Evolutionary conservation across 2,113 vertebrate species (phyloP), one percentile per base, ranked within the genome.

Genomic region (Calyptomena viridis): DNA sequence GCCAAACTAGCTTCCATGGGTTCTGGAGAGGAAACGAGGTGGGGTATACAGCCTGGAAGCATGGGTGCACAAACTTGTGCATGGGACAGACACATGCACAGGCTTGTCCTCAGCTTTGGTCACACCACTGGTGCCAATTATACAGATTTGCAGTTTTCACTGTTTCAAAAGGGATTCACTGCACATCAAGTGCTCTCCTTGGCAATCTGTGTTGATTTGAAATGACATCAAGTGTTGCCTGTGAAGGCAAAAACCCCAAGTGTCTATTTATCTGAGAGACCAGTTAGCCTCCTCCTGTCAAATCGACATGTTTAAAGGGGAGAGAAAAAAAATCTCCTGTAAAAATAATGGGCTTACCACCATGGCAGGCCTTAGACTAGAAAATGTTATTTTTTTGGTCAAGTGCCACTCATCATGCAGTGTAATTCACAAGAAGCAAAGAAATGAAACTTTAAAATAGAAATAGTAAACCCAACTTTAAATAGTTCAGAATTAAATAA

Each of bases 81-180:
- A 1, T 2, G 5, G 50, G 49, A 73, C 0, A 0, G 39, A 37
- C 28, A 22, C 9, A 13, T 0, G 4, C 9, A 27, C 4, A 7
- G 20, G 42, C 17, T 67, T 67, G 72, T 53, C 37, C 52, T 62
- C 25, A 39, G 67, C 30, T 59, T 27, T 15, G 14, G 9, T 47
- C 55, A 17, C 5, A 33, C 11, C 28, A 5, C n/a, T 58, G 35
- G 14, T 68, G 39, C n/a, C 86, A 88, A 12, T 56, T 68, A 37
- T 2, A 39, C 20, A 14, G 2, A 53, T 12, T 37, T 11, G 25
- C 18, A 24, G 42, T 33, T 39, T n/a, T 22, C 35, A 9, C 0
- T 14, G 16, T 35, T 91, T 62, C 42, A 37, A 31, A 60, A 79
- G 50, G 46, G 49, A 85, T 73, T 87, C 49, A 2, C 40, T 14